phyloP scores from a whole-genome alignment of 2,113 vertebrate species.

The Anolis carolinensis region DNA sequence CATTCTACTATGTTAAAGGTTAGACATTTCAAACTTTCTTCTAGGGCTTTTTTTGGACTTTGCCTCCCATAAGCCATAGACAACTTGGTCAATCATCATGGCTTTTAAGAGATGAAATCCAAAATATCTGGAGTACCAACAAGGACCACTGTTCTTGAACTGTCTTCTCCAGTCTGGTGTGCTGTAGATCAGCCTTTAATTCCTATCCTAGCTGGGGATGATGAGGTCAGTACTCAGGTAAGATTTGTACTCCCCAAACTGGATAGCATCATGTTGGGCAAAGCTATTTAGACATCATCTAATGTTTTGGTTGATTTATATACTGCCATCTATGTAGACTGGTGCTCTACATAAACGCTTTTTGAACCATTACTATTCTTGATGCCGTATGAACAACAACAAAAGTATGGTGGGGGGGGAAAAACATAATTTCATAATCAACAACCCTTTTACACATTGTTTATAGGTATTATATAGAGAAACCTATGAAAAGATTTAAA shows the following conservation, averaged over 20 bases:
- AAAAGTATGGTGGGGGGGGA: too few species aligned
- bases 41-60: not conserved
- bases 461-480: too few species aligned
- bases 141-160: not conserved
- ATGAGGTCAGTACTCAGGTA: not conserved
- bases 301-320: not conserved
- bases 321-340: not conserved
- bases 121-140: not conserved
- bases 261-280: not conserved
- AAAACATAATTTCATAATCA: not conserved
- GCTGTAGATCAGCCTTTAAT: not conserved
- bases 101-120: not conserved
- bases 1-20: not conserved
- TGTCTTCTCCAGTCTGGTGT: not conserved
- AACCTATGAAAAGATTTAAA: too few species aligned
- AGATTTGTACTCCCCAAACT: not conserved
- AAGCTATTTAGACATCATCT: not conserved
- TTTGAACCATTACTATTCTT: not conserved
- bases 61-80: not conserved
- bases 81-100: not conserved
- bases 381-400: not conserved
- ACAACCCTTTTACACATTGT: too few species aligned
- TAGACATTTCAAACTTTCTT: not conserved
- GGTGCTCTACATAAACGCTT: not conserved
- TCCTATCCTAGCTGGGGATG: not conserved